Conservation (phyloP, 2,888 invertebrate species). For the Tipula confusa region DNA sequence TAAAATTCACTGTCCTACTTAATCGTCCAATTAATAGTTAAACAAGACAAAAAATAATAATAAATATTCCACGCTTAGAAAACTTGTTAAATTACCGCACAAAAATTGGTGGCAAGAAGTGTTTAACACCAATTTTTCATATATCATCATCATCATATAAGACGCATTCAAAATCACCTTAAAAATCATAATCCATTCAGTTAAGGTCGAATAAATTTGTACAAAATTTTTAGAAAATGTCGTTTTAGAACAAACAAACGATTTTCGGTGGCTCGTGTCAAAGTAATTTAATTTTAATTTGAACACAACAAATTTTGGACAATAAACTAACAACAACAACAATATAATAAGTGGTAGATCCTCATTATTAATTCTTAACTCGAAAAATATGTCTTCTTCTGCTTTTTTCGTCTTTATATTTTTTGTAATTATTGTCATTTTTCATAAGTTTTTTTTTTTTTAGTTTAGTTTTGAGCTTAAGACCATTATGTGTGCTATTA, state of each 20-base stretch:
- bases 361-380: background rate
- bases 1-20: background rate
- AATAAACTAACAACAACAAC: background rate
- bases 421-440: background rate
- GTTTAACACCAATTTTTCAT: background rate
- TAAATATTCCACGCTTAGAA: background rate
- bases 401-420: background rate
- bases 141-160: background rate
- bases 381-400: background rate
- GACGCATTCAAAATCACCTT: background rate
- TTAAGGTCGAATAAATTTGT: constrained; percentile 3
- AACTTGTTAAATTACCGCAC: background rate
- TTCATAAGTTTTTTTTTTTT: background rate
- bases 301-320: background rate
- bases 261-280: constrained; percentile 3
- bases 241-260: background rate
- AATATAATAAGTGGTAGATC: background rate
- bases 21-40: background rate
- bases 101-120: background rate
- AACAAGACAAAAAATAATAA: too few relatives aligned
- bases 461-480: background rate
- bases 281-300: background rate
- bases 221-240: background rate
- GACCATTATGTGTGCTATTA: constrained; percentile 1
- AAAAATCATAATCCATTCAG: constrained; percentile 1